A percentile compares a stretch with the other conserved stretches of the same genome.
These are phyloP conservation scores for Syngnathus floridae DNA, from an alignment of 2,113 vertebrate genomes.

Conservation along the genomic window DNA sequence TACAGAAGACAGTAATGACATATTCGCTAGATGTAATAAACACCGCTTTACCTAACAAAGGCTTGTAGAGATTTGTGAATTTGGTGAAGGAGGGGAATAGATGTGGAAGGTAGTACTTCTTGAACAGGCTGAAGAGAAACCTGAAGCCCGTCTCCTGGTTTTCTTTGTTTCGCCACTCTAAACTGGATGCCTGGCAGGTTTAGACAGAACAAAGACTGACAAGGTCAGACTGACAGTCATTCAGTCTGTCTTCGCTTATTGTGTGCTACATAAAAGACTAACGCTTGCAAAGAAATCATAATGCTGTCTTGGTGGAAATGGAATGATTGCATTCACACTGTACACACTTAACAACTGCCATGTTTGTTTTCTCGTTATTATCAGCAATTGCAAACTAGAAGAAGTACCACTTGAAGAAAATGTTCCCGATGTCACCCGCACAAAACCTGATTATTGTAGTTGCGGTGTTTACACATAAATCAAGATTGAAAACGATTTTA, in stretches of 20 bases:
- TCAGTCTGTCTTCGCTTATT: constrained; percentile 22
- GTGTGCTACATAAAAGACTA: constrained; percentile 35
- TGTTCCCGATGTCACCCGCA: not conserved
- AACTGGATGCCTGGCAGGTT: constrained; percentile 82
- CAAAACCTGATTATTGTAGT: not conserved
- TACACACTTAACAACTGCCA: constrained; percentile 7
- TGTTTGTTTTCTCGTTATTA: constrained; percentile 5
- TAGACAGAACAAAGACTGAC: constrained; percentile 41
- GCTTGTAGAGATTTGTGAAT: constrained; percentile 94
- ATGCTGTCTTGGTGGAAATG: not conserved
- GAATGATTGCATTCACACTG: constrained; percentile 1
- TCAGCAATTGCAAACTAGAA: not conserved
- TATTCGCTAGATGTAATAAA: not conserved
- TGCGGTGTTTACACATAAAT: not conserved
- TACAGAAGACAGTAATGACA: not conserved
- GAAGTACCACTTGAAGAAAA: not conserved
- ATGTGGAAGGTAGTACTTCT: constrained; percentile 97
- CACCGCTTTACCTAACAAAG: constrained; percentile 83
- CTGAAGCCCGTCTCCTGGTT: constrained; percentile 95
- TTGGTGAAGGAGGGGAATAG: constrained; percentile 95
- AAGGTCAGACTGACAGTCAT: constrained; percentile 36
- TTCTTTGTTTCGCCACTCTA: constrained; percentile 95
- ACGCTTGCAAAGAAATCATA: constrained; percentile 9
- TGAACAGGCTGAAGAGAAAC: constrained; percentile 94
- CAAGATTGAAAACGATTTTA: not conserved